phyloP scores from a whole-genome alignment of 2,113 vertebrate genomes.

The Oreochromis niloticus region DNA sequence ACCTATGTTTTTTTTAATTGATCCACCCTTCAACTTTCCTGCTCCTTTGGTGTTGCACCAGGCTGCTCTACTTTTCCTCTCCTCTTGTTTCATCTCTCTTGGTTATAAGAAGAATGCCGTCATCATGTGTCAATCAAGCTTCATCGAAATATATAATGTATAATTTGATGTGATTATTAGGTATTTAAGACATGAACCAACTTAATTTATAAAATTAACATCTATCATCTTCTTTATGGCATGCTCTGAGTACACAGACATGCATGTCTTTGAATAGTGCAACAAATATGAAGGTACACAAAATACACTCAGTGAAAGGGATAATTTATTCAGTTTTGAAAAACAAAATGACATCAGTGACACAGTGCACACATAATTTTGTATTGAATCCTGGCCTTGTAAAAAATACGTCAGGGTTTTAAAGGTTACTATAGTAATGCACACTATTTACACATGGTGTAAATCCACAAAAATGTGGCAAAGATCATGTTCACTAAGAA shows the following conservation, averaged over 20 bases:
- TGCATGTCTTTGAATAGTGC: neutral
- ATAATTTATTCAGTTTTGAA: neutral
- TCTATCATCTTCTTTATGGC: neutral
- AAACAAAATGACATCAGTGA: neutral
- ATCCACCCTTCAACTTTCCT: neutral
- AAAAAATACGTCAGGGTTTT: neutral
- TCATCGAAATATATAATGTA: neutral
- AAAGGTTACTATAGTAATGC: neutral
- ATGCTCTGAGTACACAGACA: neutral
- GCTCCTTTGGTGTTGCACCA: neutral
- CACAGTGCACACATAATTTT: neutral
- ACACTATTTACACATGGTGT: neutral
- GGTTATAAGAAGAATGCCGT: neutral
- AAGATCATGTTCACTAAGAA: neutral
- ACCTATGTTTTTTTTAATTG: neutral
- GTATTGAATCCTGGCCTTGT: neutral
- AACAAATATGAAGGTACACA: neutral
- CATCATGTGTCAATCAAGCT: neutral
- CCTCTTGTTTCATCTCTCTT: neutral
- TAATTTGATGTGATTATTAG: neutral
- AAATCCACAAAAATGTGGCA: neutral
- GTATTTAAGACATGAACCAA: neutral
- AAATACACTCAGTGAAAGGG: neutral
- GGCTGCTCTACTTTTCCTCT: neutral
- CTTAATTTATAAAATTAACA: neutral